Evolutionary conservation across 2,797 vertebrate species (phyloP), one percentile per base, ranked within the genome.

Genomic region (Adelosebastes latens): DNA sequence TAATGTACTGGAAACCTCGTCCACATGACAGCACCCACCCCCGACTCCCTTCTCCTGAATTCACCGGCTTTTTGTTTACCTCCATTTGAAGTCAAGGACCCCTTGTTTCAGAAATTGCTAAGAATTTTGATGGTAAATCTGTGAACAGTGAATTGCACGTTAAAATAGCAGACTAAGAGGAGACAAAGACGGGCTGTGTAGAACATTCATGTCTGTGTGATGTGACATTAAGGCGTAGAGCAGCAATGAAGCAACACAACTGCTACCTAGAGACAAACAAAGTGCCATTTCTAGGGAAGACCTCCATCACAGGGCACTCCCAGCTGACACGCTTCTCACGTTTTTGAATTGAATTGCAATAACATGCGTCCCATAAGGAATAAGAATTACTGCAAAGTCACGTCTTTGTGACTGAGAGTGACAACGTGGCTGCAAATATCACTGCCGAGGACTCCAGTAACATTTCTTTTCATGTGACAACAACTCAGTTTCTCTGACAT

Each of bases 161-260:
- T 49, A 55, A 49, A 34, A 80, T 60, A 62, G 66, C 62, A 65
- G 63, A 60, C 60, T 25, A 64, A 64, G 36, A 67, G 60, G 22
- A 60, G 56, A 16, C 49, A 49, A 14, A 75, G 81, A 72, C 52
- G 81, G 16, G 2, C 27, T 36, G 72, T 49, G 65, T 18, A 8
- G 29, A 67, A 61, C 69, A 31, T 63, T 39, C 12, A 20, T 2
- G 25, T 60, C 31, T 10, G 32, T 56, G 25, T 16, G 64, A 36
- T 25, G 27, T 49, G 22, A 49, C 16, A 24, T 60, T 12, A 66
- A 62, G 24, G 29, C 24, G 10, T 14, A 29, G 10, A 59, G 52
- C 22, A 12, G 62, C 56, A 72, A 62, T 61, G 18, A 34, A 66
- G 42, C 66, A 75, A 39, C 31, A 6, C 60, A 56, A 68, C 29